These are phyloP conservation scores for Casuarius casuarius DNA, from an alignment of 2,113 vertebrate species.

Conservation along the genomic window DNA sequence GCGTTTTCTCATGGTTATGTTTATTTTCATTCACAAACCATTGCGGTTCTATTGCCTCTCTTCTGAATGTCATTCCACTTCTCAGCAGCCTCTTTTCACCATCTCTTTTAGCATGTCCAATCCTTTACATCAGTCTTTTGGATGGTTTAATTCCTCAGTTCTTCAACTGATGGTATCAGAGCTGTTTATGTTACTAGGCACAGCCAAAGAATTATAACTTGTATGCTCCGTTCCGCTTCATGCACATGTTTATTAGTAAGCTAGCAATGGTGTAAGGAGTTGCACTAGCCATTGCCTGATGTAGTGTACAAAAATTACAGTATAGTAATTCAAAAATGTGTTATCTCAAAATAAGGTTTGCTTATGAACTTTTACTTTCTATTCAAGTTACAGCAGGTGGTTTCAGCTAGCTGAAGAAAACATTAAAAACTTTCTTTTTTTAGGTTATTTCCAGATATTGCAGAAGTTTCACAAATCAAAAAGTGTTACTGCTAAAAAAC, in stretches of 20 bases:
- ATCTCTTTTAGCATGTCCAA: conserved; percentile 50
- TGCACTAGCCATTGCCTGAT: conserved; percentile 21
- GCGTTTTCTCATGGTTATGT: conserved; percentile 43
- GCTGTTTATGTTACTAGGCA: conserved; percentile 54
- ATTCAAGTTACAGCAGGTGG: background rate
- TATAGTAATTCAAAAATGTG: conserved; percentile 46
- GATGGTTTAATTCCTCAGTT: conserved; percentile 56
- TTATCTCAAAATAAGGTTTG: conserved; percentile 53
- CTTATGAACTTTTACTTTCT: conserved; percentile 21
- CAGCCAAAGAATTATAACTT: conserved; percentile 53
- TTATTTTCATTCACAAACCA: conserved; percentile 45
- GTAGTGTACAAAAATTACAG: conserved; percentile 29
- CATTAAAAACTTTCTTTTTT: background rate
- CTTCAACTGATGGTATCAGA: conserved; percentile 58
- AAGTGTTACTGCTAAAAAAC: background rate
- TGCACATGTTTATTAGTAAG: conserved; percentile 65
- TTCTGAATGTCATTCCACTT: conserved; percentile 3
- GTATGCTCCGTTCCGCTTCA: conserved; percentile 18
- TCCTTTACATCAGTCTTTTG: conserved; percentile 57
- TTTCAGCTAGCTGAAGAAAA: conserved; percentile 3
- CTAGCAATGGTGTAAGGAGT: conserved; percentile 4
- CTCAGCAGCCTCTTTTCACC: conserved; percentile 3
- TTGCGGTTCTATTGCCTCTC: background rate
- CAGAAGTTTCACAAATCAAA: conserved; percentile 27
- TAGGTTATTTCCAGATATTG: conserved; percentile 1